Evolutionary conservation across 1,140 invertebrate genomes (phyloP).

Genomic region (Orchestia grillus): DNA sequence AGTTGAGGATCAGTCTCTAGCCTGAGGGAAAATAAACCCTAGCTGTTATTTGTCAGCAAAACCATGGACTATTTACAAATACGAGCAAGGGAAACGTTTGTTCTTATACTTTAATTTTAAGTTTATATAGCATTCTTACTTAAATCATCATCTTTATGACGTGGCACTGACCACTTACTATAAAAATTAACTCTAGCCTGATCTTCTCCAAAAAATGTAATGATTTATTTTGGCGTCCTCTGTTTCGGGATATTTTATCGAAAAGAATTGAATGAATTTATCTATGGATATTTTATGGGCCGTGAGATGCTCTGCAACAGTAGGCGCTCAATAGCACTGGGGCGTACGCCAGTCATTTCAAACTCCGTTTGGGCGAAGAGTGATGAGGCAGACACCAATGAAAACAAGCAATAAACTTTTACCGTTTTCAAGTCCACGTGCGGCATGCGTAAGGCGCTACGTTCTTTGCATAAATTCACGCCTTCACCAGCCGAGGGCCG

Average conservation of each 20-base stretch:
- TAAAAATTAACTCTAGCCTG: no score
- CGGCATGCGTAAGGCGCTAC: neutral
- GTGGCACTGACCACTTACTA: no score
- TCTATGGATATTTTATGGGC: neutral
- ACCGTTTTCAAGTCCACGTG: neutral
- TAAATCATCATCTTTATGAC: no score
- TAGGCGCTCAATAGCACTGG: neutral
- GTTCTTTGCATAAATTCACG: neutral
- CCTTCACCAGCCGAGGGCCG: neutral
- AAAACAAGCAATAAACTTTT: neutral
- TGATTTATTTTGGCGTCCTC: neutral
- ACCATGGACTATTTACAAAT: no score
- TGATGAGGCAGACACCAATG: neutral
- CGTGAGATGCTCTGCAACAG: neutral
- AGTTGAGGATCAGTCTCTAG: neutral
- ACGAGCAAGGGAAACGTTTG: no score
- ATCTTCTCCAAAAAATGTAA: neutral
- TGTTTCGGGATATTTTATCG: neutral
- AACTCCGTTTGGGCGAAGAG: neutral
- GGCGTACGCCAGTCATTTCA: neutral
- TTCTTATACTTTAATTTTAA: no score
- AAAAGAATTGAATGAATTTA: neutral
- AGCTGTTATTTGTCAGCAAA: no score
- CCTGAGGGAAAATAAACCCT: no score
- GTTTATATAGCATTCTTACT: no score